A percentile compares a stretch with the other conserved stretches of the same genome.
Conservation (phyloP, 2,888 invertebrate species). For the Synergus umbraculus region DNA sequence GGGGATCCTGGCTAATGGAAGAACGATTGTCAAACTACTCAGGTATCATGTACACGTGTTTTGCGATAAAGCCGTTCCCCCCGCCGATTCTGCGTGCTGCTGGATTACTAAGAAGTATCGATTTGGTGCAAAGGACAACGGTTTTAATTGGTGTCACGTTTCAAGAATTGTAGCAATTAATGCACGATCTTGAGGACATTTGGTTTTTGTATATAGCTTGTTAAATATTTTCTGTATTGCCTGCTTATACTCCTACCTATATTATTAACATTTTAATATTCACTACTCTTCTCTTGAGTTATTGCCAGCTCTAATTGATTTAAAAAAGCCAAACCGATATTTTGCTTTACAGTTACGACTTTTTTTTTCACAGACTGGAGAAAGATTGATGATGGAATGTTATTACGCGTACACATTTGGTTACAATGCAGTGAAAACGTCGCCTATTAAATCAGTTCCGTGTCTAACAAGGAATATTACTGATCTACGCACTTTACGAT, state of each 20-base stretch:
- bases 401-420: slow-evolving; percentile 6
- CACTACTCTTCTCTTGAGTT: not conserved
- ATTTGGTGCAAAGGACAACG: slow-evolving; percentile 18
- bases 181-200: not conserved
- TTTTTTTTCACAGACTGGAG: not conserved
- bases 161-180: slow-evolving; percentile 1
- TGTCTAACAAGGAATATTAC: slow-evolving; percentile 11
- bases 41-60: slow-evolving; percentile 70
- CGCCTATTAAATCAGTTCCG: slow-evolving; percentile 21
- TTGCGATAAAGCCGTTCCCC: slow-evolving; percentile 54
- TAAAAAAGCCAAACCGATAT: not conserved
- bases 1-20: slow-evolving; percentile 50
- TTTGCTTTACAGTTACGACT: not conserved
- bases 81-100: not conserved
- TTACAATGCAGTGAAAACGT: slow-evolving; percentile 21
- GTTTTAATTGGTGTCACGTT: slow-evolving; percentile 16
- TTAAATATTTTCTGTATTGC: no score
- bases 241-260: no score
- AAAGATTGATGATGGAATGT: slow-evolving; percentile 5
- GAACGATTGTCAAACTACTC: slow-evolving; percentile 65
- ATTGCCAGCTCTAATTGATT: not conserved
- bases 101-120: slow-evolving; percentile 1
- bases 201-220: not conserved
- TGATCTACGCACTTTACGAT: slow-evolving; percentile 16
- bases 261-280: no score